Evolutionary conservation across 2,888 invertebrate genomes (phyloP).

Genomic region (Rhimphoctona megacephalus): DNA sequence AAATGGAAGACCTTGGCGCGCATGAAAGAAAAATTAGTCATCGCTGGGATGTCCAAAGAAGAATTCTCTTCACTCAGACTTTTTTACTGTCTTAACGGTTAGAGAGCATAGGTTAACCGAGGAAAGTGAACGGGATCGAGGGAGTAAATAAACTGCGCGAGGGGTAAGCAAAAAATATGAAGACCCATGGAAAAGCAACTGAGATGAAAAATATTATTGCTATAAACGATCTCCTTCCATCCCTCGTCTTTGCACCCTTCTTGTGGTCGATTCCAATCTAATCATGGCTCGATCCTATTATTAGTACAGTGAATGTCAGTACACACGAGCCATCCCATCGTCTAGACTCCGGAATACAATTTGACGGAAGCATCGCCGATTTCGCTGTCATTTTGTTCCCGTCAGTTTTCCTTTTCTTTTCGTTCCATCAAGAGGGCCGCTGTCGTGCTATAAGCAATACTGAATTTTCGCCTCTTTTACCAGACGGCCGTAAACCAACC

Average conservation of each 20-base stretch:
- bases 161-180: conserved; percentile 30
- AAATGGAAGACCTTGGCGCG: conserved; percentile 13
- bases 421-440: conserved; percentile 21
- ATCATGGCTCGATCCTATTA: conserved; percentile 57
- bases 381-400: conserved; percentile 44
- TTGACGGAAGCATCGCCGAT: conserved; percentile 38
- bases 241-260: neutral
- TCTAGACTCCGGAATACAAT: conserved; percentile 46
- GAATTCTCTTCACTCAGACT: conserved; percentile 33
- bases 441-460: conserved; percentile 11
- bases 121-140: conserved; percentile 9
- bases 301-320: conserved; percentile 54
- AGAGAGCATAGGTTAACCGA: conserved; percentile 54
- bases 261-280: conserved; percentile 17
- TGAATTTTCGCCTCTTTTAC: neutral
- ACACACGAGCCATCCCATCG: conserved; percentile 1
- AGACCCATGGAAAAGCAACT: conserved; percentile 30
- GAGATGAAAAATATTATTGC: conserved; percentile 30
- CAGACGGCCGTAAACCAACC: conserved; percentile 9
- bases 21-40: conserved; percentile 50
- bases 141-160: conserved; percentile 30
- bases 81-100: conserved; percentile 13
- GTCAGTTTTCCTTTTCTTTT: conserved; percentile 38
- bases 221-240: conserved; percentile 26
- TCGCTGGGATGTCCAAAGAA: conserved; percentile 38